phyloP scores from a whole-genome alignment of 2,797 vertebrate genomes.

The Lithobates pipiens region DNA sequence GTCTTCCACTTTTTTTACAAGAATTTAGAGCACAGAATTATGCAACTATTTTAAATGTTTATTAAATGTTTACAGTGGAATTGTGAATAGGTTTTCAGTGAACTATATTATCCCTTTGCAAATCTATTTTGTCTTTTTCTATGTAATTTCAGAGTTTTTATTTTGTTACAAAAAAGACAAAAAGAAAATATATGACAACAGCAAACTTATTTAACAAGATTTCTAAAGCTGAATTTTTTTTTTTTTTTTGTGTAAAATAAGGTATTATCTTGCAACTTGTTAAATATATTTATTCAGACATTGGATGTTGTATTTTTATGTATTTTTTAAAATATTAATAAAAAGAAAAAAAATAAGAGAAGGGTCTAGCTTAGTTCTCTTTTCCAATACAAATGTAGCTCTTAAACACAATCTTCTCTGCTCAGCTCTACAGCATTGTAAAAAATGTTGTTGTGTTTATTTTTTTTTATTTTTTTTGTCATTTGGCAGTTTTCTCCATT shows the following conservation, averaged over 20 bases:
- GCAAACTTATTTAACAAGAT: constrained; percentile 92
- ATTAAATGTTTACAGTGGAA: constrained; percentile 93
- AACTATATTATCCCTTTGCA: constrained; percentile 91
- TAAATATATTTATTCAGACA: constrained; percentile 96
- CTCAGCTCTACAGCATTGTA: constrained; percentile 31
- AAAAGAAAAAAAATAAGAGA: constrained; percentile 73
- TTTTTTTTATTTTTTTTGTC: constrained; percentile 45
- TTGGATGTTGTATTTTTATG: constrained; percentile 91
- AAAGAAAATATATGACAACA: constrained; percentile 88
- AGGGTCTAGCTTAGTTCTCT: constrained; percentile 81
- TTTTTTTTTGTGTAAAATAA: constrained; percentile 90
- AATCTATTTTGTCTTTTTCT: constrained; percentile 95
- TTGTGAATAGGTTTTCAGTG: constrained; percentile 91
- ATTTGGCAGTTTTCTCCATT: constrained; percentile 76
- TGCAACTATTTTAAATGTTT: constrained; percentile 91
- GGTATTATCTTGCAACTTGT: constrained; percentile 93
- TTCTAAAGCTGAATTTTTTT: constrained; percentile 87
- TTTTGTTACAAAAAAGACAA: constrained; percentile 93
- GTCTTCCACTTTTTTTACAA: constrained; percentile 90
- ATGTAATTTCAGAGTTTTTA: constrained; percentile 98
- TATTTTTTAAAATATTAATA: constrained; percentile 90
- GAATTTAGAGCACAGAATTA: constrained; percentile 90
- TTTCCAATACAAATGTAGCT: constrained; percentile 74
- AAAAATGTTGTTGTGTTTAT: neutral
- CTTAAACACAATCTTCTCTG: constrained; percentile 64